Base-by-base conservation (phyloP, 92 coral and sea anemone species). In the Parazoanthus swiftii region DNA sequence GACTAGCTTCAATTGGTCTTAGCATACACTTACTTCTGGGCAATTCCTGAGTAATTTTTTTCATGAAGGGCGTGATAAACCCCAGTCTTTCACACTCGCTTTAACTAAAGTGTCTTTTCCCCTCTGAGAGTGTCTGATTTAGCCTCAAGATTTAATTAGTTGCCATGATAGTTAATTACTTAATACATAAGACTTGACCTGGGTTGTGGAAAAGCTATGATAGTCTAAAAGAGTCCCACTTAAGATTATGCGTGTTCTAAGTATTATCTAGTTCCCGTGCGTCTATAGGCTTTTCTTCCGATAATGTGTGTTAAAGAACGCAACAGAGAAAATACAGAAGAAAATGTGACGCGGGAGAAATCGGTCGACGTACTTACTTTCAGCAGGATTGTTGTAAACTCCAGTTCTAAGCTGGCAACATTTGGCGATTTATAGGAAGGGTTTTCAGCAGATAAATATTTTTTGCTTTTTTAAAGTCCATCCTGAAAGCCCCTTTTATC, bases 61-160 rank as follows among this genome's bases (percentile, higher is more conserved):
- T 63, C n/a, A 63, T 63, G 70, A 63, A 63, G 70, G 70, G 70
- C 70, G 70, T 63, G 70, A 63, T 63, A 63, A 63, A 63, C 70
- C 70, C 7, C 16, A n/a, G 26, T 4, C 7, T 23, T 58, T 58
- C 66, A 58, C 66, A 58, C 66, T 58, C 6, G 18, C 66, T 58
- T 58, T 3, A 0, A 63, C 70, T 63, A 63, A 58, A 63, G 70
- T 18, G 26, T 8, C 26, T 54, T 54, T 54, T 54, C 59, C 59
- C 20, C 59, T 18, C 6, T 63, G 7, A 23, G 70, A 63, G 25
- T 63, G 8, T 1, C 70, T 63, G 15, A 2, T 63, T 63, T 1
- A 48, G 10, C 51, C 26, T 63, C 1, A 23, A 63, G 70, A 63
- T 14, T 23, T 63, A 63, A 63, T 63, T 63, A 63, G 70, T 63